phyloP scores from a whole-genome alignment of 2,113 vertebrate species.

The Corydoras sp. region DNA sequence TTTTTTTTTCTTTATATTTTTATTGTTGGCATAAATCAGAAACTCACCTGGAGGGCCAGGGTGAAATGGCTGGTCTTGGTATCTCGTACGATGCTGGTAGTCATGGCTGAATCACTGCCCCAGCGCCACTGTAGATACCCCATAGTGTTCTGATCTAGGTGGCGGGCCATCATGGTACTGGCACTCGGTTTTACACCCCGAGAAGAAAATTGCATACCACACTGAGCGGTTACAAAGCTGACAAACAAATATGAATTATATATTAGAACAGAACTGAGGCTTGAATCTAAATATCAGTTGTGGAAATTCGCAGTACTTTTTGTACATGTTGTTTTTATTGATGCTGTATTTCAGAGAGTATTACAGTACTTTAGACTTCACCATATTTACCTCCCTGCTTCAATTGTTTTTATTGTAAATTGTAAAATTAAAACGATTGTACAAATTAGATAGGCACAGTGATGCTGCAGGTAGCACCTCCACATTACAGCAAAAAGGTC shows the following conservation, averaged over 20 bases:
- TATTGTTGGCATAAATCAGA: background rate
- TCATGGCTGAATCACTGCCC: conserved; percentile 93
- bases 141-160: conserved; percentile 94
- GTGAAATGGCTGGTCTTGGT: conserved; percentile 92
- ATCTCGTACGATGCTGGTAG: conserved; percentile 87
- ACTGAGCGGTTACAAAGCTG: conserved; percentile 89
- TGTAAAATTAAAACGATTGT: too few relatives aligned
- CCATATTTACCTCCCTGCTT: too few relatives aligned
- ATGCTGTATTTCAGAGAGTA: too few relatives aligned
- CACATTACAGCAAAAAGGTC: too few relatives aligned
- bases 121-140: conserved; percentile 95
- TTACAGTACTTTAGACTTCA: too few relatives aligned
- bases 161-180: conserved; percentile 83
- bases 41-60: conserved; percentile 79
- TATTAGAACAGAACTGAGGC: background rate
- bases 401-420: too few relatives aligned
- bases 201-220: conserved; percentile 88
- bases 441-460: too few relatives aligned
- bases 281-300: too few relatives aligned
- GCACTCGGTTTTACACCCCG: conserved; percentile 80
- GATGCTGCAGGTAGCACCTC: too few relatives aligned
- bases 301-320: too few relatives aligned
- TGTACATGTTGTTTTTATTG: too few relatives aligned
- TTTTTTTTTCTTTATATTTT: background rate
- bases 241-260: conserved; percentile 2